These are phyloP conservation scores for Augochlorella aurata DNA, from an alignment of 2,888 invertebrate species.

Conservation along the genomic window DNA sequence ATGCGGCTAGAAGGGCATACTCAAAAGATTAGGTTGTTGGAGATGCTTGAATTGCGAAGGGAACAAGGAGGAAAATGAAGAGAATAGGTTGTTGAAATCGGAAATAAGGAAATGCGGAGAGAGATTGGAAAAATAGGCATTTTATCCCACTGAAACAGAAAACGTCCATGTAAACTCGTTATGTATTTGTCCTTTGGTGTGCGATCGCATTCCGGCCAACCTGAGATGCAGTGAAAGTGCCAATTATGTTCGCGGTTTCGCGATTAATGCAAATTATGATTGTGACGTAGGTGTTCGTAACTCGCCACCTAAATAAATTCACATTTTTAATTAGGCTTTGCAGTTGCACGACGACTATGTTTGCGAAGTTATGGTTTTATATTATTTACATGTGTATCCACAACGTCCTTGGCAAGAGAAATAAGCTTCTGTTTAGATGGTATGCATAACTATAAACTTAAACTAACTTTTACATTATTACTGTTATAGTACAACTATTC, in stretches of 20 bases:
- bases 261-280: conserved; percentile 10
- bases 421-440: too few species aligned
- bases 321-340: not conserved
- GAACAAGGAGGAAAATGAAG: not conserved
- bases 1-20: too few species aligned
- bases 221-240: conserved; percentile 2
- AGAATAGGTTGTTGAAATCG: not conserved
- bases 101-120: not conserved
- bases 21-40: too few species aligned
- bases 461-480: too few species aligned
- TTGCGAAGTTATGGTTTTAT: not conserved
- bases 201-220: not conserved
- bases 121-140: not conserved
- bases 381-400: too few species aligned
- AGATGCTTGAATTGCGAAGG: too few species aligned
- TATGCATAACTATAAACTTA: too few species aligned
- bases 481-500: too few species aligned
- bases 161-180: not conserved
- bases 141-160: not conserved
- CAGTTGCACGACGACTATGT: not conserved
- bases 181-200: not conserved
- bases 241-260: conserved; percentile 4
- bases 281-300: not conserved
- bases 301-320: not conserved
- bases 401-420: too few species aligned